Percentiles rank a stretch among this genome's conserved stretches.
Conservation (phyloP, 2,797 vertebrate species). For the Rhinatrema bivittatum region DNA sequence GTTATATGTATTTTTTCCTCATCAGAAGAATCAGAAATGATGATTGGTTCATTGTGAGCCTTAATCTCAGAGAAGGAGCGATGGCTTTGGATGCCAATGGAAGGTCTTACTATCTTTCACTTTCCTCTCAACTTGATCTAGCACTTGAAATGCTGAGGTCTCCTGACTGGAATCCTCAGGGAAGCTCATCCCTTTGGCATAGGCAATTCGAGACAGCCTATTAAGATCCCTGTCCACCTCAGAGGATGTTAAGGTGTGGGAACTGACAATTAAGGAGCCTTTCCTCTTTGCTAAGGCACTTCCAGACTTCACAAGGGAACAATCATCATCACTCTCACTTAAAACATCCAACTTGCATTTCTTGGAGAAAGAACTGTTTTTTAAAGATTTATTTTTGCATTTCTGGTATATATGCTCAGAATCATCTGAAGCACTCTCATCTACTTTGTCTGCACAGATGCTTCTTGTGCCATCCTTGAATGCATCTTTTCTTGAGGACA, state of each 20-base stretch:
- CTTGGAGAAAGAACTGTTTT: conserved; percentile 1
- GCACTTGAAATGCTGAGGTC: background rate
- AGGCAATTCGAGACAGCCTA: conserved; percentile 27
- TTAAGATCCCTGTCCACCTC: conserved; percentile 35
- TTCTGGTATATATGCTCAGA: conserved; percentile 1
- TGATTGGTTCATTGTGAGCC: background rate
- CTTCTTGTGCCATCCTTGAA: background rate
- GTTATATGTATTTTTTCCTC: conserved; percentile 20
- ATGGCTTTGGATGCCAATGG: background rate
- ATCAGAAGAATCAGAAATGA: conserved; percentile 59
- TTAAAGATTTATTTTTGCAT: background rate
- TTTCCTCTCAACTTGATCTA: conserved; percentile 35
- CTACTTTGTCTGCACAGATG: background rate
- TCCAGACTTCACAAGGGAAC: no score
- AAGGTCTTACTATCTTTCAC: conserved; percentile 32
- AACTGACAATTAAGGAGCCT: no score
- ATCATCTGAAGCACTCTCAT: background rate
- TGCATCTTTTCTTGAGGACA: background rate
- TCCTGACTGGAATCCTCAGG: conserved; percentile 23
- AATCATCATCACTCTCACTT: no score
- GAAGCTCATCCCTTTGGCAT: conserved; percentile 33
- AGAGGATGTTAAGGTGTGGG: conserved; percentile 13
- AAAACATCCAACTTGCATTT: conserved; percentile 16
- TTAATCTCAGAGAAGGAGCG: background rate
- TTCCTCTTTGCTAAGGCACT: no score